phyloP scores from a whole-genome alignment of 2,797 vertebrate genomes.

The Falco concolor region DNA sequence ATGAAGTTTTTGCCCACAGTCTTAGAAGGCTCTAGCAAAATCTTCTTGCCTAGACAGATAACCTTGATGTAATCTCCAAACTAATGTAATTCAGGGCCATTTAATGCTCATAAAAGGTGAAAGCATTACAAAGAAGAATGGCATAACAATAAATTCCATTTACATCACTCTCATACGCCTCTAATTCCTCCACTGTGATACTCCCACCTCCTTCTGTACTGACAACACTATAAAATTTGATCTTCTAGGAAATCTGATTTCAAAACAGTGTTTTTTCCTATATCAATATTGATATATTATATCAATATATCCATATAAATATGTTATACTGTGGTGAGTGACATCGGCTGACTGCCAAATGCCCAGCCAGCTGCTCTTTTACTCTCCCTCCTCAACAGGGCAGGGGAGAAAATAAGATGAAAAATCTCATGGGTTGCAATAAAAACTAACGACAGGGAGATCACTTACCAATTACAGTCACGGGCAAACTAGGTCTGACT shows the following conservation, averaged over 20 bases:
- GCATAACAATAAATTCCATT: background rate
- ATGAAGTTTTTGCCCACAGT: background rate
- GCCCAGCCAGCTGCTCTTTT: background rate
- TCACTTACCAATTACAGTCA: background rate
- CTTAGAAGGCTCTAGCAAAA: background rate
- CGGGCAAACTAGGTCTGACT: background rate
- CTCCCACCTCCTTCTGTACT: background rate
- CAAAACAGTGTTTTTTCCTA: background rate
- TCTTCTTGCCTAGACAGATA: background rate
- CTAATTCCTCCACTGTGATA: background rate
- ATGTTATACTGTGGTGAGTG: background rate
- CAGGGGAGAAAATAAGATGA: background rate
- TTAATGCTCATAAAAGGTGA: background rate
- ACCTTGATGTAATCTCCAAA: background rate
- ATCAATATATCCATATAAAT: background rate
- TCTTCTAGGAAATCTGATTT: background rate
- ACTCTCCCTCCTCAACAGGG: background rate
- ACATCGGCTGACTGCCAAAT: background rate
- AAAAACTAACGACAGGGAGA: background rate
- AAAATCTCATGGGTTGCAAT: background rate
- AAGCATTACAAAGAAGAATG: background rate
- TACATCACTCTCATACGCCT: background rate
- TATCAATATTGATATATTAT: background rate
- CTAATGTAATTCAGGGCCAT: background rate
- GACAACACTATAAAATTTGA: background rate